Evolutionary conservation across 1,140 invertebrate species (phyloP), one percentile per base, ranked within the genome.

Genomic region (Dinoponera quadriceps): DNA sequence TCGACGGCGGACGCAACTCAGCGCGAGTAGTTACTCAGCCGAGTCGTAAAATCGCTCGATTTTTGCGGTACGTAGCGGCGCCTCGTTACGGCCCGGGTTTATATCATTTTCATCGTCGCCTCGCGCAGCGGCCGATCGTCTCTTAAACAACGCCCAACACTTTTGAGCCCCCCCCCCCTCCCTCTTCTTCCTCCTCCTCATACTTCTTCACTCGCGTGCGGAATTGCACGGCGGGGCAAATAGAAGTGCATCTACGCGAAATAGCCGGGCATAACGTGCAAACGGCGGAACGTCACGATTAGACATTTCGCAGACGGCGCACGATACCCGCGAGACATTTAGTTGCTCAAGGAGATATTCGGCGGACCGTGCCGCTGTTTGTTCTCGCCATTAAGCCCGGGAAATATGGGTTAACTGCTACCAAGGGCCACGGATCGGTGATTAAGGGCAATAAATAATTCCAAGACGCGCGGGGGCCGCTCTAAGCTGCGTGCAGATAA

Each of bases 381-480:
- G 65, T 66, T 78, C 71, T 59, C 74, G 63, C 51, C 33, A 83
- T 83, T 83, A 83, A 77, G 54, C 62, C 44, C 18, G 44, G 27
- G 69, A 63, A 83, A 78, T 57, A 68, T 65, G 82, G 74, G 82
- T 80, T 83, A 83, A 83, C 74, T 80, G 38, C 69, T 63, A 25
- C 63, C 73, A 9, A 59, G 22, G 49, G 25, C 44, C 75, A 51
- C 82, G 33, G 73, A 83, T 78, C 73, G 44, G 73, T 80, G 63
- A 83, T 83, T 83, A 78, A 80, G 59, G 38, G 38, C 38, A 68
- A 83, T 83, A 83, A 83, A 83, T 83, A 83, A 83, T 77, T 78
- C 62, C 49, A n/a, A 11, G 29, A 18, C 51, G 38, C 49, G 27
- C 38, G 33, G 51, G 14, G 9, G 62, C 51, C 33, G 33, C 51